A percentile compares a stretch with the other conserved stretches of the same genome.
Conservation (phyloP, 2,113 vertebrate genomes). For the Ophiodon elongatus region DNA sequence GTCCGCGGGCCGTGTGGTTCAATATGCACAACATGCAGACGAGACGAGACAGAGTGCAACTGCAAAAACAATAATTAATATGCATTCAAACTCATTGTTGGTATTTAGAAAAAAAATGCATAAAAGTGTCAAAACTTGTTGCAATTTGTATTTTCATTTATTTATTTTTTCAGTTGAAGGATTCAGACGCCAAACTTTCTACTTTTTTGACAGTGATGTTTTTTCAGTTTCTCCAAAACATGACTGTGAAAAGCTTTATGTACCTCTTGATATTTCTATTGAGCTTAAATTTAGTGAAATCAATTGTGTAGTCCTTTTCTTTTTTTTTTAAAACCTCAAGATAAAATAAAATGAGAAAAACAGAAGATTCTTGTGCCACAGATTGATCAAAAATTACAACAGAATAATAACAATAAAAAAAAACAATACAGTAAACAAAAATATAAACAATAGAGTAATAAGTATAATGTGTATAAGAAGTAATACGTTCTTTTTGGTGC, state of each 20-base stretch:
- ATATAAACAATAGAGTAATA: not conserved
- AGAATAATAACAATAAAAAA: not conserved
- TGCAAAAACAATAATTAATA: too few species aligned
- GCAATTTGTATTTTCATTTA: not conserved
- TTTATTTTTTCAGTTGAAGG: not conserved
- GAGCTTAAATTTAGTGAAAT: too few species aligned
- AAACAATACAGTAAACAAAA: not conserved
- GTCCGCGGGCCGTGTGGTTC: slow-evolving; percentile 25
- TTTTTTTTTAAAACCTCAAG: too few species aligned
- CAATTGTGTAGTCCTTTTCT: too few species aligned
- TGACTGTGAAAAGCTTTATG: too few species aligned
- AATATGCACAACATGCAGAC: slow-evolving; percentile 51
- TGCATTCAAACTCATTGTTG: not conserved
- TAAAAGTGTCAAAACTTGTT: not conserved
- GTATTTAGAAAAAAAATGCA: not conserved
- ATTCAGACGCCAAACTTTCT: too few species aligned
- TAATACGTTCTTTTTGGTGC: too few species aligned
- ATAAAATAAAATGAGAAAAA: too few species aligned
- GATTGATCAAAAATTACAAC: not conserved
- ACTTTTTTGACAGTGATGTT: too few species aligned
- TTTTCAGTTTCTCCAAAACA: too few species aligned
- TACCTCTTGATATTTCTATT: too few species aligned
- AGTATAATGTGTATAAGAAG: too few species aligned
- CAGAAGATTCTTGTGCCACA: not conserved
- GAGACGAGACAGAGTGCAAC: slow-evolving; percentile 30